Conservation (phyloP, 2,888 invertebrate species). For the Drosophila nr. fundita region DNA sequence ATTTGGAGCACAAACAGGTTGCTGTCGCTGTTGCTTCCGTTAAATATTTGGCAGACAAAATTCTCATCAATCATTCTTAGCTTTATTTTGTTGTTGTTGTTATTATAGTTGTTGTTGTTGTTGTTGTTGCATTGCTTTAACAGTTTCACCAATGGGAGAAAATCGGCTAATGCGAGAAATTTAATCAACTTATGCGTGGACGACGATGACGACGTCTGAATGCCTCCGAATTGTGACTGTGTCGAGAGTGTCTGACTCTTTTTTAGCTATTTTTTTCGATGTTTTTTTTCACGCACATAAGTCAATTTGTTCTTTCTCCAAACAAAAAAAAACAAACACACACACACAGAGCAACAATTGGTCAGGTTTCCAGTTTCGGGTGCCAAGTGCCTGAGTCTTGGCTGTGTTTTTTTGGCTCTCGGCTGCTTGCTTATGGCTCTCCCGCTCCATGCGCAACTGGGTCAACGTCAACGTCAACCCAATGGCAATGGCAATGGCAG, state of each 20-base stretch:
- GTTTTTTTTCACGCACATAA: constrained; percentile 49
- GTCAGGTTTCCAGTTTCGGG: constrained; percentile 75
- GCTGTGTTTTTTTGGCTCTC: constrained; percentile 34
- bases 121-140: constrained; percentile 30
- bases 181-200: constrained; percentile 76
- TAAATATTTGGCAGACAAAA: constrained; percentile 58
- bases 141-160: constrained; percentile 71
- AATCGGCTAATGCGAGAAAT: constrained; percentile 79
- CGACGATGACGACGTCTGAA: constrained; percentile 63
- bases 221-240: constrained; percentile 54
- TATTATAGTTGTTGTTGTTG: constrained; percentile 8
- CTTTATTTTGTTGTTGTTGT: constrained; percentile 23
- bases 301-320: constrained; percentile 72
- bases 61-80: constrained; percentile 76
- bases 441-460: constrained; percentile 65
- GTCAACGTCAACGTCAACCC: constrained; percentile 73
- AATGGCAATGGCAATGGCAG: constrained; percentile 52
- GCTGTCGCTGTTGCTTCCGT: constrained; percentile 55
- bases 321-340: background rate
- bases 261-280: constrained; percentile 50
- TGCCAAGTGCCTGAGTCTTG: constrained; percentile 50
- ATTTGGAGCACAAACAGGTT: constrained; percentile 39
- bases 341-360: constrained; percentile 16
- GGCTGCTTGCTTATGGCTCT: constrained; percentile 15
- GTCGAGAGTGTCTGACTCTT: constrained; percentile 49